Conservation (phyloP, 2,113 vertebrate genomes). For the Alethe castanea region DNA sequence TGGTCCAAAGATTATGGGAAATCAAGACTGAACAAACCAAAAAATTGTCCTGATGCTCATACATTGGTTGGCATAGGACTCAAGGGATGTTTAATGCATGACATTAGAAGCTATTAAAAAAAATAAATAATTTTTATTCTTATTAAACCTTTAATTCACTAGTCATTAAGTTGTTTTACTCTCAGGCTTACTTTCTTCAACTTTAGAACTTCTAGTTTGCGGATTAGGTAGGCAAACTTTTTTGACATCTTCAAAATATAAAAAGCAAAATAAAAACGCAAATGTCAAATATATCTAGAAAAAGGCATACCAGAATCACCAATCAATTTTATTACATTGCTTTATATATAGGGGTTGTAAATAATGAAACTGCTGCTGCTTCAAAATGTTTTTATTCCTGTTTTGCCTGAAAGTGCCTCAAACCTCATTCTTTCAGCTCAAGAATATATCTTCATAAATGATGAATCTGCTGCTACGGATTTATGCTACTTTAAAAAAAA, state of each 20-base stretch:
- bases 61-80: neutral
- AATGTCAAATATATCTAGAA: neutral
- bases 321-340: neutral
- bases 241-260: neutral
- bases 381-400: neutral
- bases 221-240: neutral
- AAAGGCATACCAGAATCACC: neutral
- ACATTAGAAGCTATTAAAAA: neutral
- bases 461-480: neutral
- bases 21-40: neutral
- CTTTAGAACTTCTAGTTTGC: neutral
- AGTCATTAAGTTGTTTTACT: neutral
- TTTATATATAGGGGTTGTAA: neutral
- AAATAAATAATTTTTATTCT: neutral
- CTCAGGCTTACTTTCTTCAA: neutral
- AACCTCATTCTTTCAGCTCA: neutral
- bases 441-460: neutral
- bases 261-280: neutral
- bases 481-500: neutral
- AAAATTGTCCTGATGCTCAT: neutral
- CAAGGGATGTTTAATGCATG: neutral
- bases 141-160: neutral
- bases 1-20: neutral
- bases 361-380: neutral
- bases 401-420: neutral